Evolutionary conservation across 92 coral and sea anemone genomes (phyloP), one percentile per base, ranked within the genome.

Genomic region (Parazoanthus darwini): DNA sequence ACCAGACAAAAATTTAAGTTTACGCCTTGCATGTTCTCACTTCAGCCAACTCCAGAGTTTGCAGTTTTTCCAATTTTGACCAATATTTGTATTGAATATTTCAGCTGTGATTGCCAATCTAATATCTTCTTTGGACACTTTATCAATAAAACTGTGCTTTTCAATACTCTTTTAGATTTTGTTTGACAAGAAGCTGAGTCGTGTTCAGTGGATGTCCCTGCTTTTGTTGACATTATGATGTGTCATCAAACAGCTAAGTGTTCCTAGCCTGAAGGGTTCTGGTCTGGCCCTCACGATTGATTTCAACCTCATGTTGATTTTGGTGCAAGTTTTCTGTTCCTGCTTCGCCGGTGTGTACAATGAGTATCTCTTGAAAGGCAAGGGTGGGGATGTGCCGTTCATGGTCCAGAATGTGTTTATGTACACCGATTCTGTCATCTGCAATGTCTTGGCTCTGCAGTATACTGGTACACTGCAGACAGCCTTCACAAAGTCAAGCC

Each of bases 341-440:
- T 96, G 99, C 78, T 93, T 96, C 92, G 99, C 99, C 46, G 99
- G 99, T 72, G 99, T 96, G 63, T 96, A 96, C 89, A 96, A 96
- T 86, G 99, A 96, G 88, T 96, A 96, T 90, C 96, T 96, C 20
- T 86, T 96, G 58, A 96, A 96, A 86, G 99, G 99, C 50, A 93
- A 91, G 54, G 92, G 98, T 56, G 98, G 98, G 2, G 98, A 95
- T 16, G 98, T 93, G 2, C 96, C 99, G 3, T 94, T 96, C 81
- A 93, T 96, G 94, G 86, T 94, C 37, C 99, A 96, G 86, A 96
- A 96, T 84, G 93, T 92, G 84, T 96, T 93, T 93, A 96, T 96
- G 99, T 96, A 96, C 78, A 39, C 94, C 36, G 98, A 96, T 82
- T 96, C 99, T 13, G 88, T 96, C 65, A 35, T 95, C 70, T 96